These are phyloP conservation scores for Digitonthophagus gazella DNA, from an alignment of 2,888 invertebrate species.

Conservation along the genomic window DNA sequence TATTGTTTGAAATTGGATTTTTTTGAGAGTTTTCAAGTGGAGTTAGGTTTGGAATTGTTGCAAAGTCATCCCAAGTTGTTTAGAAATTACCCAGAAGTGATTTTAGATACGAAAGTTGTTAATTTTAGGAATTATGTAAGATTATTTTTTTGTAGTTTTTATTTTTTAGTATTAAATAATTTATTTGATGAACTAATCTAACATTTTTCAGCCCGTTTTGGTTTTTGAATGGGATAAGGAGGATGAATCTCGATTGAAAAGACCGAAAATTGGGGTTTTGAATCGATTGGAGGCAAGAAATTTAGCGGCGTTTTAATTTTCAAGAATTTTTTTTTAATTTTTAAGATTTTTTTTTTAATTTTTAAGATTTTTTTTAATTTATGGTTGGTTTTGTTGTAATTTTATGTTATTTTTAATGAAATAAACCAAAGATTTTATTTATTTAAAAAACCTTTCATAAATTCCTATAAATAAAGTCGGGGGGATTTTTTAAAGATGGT, in stretches of 20 bases:
- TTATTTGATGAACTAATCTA: neutral
- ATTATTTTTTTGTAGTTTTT: neutral
- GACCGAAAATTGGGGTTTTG: constrained; percentile 12
- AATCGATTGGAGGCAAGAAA: neutral
- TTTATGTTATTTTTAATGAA: too few species aligned
- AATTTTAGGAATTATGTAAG: too few species aligned
- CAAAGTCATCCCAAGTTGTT: constrained; percentile 5
- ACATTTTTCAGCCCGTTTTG: constrained; percentile 15
- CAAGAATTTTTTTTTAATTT: too few species aligned
- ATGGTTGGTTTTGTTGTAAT: too few species aligned
- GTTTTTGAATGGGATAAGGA: constrained; percentile 13
- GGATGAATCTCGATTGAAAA: neutral
- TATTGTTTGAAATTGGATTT: constrained; percentile 8
- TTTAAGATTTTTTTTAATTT: too few species aligned
- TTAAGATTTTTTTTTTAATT: too few species aligned
- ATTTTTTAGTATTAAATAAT: neutral
- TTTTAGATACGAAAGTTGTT: constrained; percentile 2
- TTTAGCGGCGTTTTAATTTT: neutral
- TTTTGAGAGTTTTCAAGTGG: constrained; percentile 6
- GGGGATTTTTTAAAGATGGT: too few species aligned
- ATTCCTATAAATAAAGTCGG: too few species aligned
- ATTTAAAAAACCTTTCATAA: too few species aligned
- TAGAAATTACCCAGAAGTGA: constrained; percentile 15
- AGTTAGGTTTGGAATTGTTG: constrained; percentile 7
- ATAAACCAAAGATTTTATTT: too few species aligned